Percentiles rank a stretch among this genome's conserved stretches.
Evolutionary conservation across 2,113 vertebrate species (phyloP).

Genomic region (Heptranchias perlo): DNA sequence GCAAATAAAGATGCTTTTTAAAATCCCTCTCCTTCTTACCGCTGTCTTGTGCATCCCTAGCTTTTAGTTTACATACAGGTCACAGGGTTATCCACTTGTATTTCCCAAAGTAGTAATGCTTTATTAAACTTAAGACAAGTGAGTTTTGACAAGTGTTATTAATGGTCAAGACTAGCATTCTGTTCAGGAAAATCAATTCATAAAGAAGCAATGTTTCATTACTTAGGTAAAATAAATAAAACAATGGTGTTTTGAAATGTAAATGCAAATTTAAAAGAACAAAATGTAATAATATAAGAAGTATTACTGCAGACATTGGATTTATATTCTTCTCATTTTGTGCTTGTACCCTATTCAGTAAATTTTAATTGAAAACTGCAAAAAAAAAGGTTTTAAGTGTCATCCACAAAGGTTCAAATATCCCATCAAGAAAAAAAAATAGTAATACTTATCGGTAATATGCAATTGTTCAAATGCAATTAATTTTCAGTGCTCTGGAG

Average conservation of each 20-base stretch:
- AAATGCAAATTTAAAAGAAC: neutral
- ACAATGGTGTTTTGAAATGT: neutral
- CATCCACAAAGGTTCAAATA: neutral
- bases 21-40: conserved; percentile 53
- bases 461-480: neutral
- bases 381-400: neutral
- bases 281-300: neutral
- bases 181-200: neutral
- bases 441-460: neutral
- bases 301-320: neutral
- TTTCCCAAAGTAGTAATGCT: neutral
- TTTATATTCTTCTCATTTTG: neutral
- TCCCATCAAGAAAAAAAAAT: neutral
- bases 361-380: neutral
- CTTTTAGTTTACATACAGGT: neutral
- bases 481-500: neutral
- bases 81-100: neutral
- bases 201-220: neutral
- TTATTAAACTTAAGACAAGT: neutral
- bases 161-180: neutral
- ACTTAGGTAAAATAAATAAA: neutral
- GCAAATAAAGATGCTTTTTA: conserved; percentile 53
- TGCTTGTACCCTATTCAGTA: neutral
- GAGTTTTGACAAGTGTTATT: conserved; percentile 2
- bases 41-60: neutral